Percentiles rank a stretch among this genome's conserved stretches.
These are phyloP conservation scores for Danio tinwini DNA, from an alignment of 2,797 vertebrate species.

Conservation along the genomic window DNA sequence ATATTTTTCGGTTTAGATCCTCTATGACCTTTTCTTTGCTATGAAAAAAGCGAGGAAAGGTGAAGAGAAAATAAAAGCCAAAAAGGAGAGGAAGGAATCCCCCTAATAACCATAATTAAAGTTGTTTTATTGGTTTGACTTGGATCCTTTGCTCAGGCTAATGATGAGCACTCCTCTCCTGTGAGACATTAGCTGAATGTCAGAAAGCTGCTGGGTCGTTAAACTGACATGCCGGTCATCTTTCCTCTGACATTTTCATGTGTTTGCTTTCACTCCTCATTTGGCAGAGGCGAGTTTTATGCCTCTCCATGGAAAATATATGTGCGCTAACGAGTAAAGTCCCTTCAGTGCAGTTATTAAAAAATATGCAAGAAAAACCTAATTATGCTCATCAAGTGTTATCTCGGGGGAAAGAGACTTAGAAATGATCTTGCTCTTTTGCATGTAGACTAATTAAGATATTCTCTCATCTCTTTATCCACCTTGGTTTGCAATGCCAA, in stretches of 20 bases:
- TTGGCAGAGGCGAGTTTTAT: conserved; percentile 51
- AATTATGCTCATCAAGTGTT: conserved; percentile 31
- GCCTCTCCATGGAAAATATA: conserved; percentile 60
- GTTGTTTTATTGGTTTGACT: conserved; percentile 68
- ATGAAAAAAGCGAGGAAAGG: conserved; percentile 5
- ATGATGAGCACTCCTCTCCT: conserved; percentile 71
- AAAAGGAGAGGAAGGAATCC: conserved; percentile 63
- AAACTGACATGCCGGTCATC: conserved; percentile 63
- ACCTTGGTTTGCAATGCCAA: too few species aligned
- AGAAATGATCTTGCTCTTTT: conserved; percentile 5
- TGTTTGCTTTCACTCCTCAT: conserved; percentile 71
- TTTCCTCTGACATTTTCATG: conserved; percentile 73
- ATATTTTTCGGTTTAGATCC: background rate
- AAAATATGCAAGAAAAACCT: conserved; percentile 30
- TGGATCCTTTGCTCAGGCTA: conserved; percentile 69
- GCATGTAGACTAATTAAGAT: conserved; percentile 8
- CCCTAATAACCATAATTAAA: conserved; percentile 70
- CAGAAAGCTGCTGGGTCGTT: conserved; percentile 71
- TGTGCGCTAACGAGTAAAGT: conserved; percentile 55
- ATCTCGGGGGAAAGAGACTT: background rate
- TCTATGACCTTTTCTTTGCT: conserved; percentile 12
- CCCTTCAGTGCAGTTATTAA: conserved; percentile 22
- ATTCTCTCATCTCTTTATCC: background rate
- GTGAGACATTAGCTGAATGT: conserved; percentile 69
- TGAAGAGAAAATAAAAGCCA: conserved; percentile 12